Evolutionary conservation across 2,797 vertebrate genomes (phyloP), one percentile per base, ranked within the genome.

Genomic region (Kryptopterus vitreolus): DNA sequence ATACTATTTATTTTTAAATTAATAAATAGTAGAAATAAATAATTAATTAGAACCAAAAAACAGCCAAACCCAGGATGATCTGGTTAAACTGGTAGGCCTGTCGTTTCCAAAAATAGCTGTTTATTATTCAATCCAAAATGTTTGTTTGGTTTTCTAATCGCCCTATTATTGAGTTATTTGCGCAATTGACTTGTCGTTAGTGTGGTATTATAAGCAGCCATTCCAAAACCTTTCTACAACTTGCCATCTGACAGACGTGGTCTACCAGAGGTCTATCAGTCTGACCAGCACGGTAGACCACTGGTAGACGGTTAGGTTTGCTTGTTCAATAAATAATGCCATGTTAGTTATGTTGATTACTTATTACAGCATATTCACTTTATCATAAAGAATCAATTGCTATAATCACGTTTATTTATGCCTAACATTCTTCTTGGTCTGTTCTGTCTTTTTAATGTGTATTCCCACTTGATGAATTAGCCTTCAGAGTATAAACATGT

Each of bases 181-280:
- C 3, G 8, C 7, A 35, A 57, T 15, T 29, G 1, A 35, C 50
- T 48, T 71, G 48, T 53, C 26, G 29, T 18, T 22, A 11, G 50
- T 55, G 69, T 55, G n/a, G 26, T 33, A 8, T 33, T 53, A 31
- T 31, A 12, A n/a, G 13, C 18, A 24, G 5, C 13, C 22, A 72
- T 55, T 69, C 66, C 10, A 24, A 50, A 29, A 50, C 8, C 22
- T n/a, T 43, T 22, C 16, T 10, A 53, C 26, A 4, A 53, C 70
- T 57, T 24, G 13, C 53, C 20, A 73, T 57, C 31, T 73, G 31
- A 0, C 31, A 73, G 24, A 38, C 33, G 22, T 2, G 53, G 71
- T 57, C 22, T 55, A 71, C 48, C 68, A 33, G 22, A 4, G 53
- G 71, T 57, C 22, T 55, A 71, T 26, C 68, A 71, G 65, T 68